phyloP scores from a whole-genome alignment of 2,888 invertebrate genomes.

The Caenorhabditis sp. region DNA sequence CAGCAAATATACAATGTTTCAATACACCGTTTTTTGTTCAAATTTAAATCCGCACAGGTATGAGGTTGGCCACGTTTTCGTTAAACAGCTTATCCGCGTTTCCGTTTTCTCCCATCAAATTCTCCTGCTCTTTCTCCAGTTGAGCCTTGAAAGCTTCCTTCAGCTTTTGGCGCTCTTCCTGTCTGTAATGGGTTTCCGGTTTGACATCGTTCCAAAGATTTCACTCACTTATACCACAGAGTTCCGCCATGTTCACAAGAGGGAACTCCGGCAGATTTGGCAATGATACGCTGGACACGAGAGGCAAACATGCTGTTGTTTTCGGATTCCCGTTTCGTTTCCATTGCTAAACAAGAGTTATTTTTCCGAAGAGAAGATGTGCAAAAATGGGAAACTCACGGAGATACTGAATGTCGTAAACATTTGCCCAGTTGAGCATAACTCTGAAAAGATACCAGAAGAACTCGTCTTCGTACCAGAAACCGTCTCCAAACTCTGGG shows the following conservation, averaged over 20 bases:
- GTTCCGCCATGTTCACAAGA: constrained; percentile 67
- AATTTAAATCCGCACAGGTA: constrained; percentile 14
- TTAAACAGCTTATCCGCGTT: constrained; percentile 1
- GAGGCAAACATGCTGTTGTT: constrained; percentile 66
- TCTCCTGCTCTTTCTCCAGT: not conserved
- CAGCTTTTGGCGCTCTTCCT: constrained; percentile 54
- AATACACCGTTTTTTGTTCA: constrained; percentile 9
- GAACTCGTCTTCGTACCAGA: constrained; percentile 73
- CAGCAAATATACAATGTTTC: not conserved
- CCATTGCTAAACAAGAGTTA: constrained; percentile 46
- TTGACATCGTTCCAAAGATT: not conserved
- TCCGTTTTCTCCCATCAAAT: not conserved
- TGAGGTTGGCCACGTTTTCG: not conserved
- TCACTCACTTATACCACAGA: constrained; percentile 70
- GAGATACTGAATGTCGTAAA: constrained; percentile 76
- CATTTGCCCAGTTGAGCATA: constrained; percentile 72
- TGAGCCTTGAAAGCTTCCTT: constrained; percentile 38
- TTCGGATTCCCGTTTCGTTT: constrained; percentile 38
- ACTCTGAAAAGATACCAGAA: constrained; percentile 68
- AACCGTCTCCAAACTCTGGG: constrained; percentile 69
- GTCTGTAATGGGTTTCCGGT: constrained; percentile 37
- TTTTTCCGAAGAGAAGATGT: not conserved
- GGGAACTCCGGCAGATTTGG: constrained; percentile 61
- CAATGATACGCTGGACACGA: constrained; percentile 67
- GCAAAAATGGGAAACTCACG: constrained; percentile 31